A percentile compares a stretch with the other conserved stretches of the same genome.
Conservation (phyloP, 2,113 vertebrate genomes). For the Motacilla tschutschensis region DNA sequence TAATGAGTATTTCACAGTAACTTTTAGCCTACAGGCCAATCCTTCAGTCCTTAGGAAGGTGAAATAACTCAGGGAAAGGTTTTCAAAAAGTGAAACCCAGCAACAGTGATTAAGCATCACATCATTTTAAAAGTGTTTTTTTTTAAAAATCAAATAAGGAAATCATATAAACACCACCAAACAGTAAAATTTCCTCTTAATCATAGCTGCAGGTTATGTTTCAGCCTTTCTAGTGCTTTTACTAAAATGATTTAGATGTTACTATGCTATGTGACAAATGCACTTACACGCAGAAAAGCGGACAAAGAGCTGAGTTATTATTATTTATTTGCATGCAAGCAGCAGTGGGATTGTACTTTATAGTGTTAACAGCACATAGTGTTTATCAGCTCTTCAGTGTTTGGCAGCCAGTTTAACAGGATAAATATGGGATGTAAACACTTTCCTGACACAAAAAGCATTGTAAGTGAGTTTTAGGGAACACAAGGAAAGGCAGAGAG, state of each 20-base stretch:
- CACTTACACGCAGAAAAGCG: neutral
- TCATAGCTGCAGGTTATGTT: neutral
- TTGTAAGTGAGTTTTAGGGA: neutral
- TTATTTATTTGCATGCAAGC: constrained; percentile 42
- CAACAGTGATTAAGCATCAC: neutral
- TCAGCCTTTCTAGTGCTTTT: constrained; percentile 18
- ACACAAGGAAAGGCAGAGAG: fast-evolving
- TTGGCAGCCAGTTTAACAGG: neutral
- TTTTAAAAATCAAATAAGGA: neutral
- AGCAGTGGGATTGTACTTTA: constrained; percentile 28
- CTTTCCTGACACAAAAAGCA: neutral
- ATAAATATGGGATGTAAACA: neutral
- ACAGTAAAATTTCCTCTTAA: constrained; percentile 1
- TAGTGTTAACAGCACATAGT: neutral
- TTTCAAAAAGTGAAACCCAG: neutral
- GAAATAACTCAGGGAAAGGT: neutral
- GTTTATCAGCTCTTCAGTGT: constrained; percentile 27
- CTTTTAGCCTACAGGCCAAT: constrained; percentile 1
- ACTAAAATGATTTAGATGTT: constrained; percentile 34
- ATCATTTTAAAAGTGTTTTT: neutral
- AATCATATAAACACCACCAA: neutral
- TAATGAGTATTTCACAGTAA: constrained; percentile 19
- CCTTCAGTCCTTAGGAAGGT: neutral
- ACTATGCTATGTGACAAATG: neutral
- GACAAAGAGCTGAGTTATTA: neutral